phyloP scores from a whole-genome alignment of 2,113 vertebrate species.

The Neoarius graeffei region DNA sequence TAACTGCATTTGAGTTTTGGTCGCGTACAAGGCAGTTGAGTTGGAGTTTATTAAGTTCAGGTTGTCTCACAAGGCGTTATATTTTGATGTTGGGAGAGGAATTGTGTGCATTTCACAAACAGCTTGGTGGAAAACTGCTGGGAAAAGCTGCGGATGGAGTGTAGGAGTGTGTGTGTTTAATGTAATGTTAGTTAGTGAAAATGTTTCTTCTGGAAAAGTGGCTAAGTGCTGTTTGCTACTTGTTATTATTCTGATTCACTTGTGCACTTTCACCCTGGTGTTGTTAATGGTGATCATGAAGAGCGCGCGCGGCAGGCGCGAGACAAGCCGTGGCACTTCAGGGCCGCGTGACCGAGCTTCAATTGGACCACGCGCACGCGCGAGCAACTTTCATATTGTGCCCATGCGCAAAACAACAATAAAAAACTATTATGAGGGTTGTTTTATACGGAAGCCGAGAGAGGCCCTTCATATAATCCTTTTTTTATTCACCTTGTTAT shows the following conservation, averaged over 20 bases:
- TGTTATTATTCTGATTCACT: not conserved
- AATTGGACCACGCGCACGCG: not conserved
- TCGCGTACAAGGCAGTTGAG: not conserved
- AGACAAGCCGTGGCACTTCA: not conserved
- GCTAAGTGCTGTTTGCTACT: not conserved
- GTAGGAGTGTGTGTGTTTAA: not conserved
- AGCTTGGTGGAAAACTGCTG: not conserved
- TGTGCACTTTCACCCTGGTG: not conserved
- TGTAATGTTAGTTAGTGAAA: not conserved
- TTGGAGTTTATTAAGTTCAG: not conserved
- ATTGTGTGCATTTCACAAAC: not conserved
- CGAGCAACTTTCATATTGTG: not conserved
- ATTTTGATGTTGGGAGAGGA: not conserved
- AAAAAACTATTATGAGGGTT: too few species aligned
- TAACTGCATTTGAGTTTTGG: not conserved
- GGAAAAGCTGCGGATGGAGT: too few species aligned
- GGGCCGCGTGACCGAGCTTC: not conserved
- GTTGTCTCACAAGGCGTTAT: not conserved
- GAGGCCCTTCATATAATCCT: too few species aligned
- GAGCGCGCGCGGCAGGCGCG: not conserved
- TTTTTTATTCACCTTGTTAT: too few species aligned
- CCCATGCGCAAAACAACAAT: not conserved
- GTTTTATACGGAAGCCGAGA: too few species aligned
- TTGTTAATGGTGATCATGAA: not conserved
- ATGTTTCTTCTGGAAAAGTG: not conserved